phyloP scores from a whole-genome alignment of 2,113 vertebrate species.

The Prunella fulvescens region DNA sequence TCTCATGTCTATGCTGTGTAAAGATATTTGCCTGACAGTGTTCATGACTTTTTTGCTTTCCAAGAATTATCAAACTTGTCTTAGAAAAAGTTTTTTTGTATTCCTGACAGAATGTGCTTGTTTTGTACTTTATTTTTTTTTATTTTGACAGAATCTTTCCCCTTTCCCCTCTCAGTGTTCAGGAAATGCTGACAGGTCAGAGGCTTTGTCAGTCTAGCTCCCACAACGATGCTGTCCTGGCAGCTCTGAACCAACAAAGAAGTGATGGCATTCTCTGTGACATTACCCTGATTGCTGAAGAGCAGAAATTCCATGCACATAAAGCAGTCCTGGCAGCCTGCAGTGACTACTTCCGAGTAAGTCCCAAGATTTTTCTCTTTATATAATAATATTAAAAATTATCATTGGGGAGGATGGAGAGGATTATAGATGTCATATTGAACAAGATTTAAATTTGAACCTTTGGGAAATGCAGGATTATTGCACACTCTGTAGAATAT shows the following conservation, averaged over 20 bases:
- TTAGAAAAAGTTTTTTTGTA: not conserved
- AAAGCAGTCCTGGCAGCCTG: slow-evolving; percentile 95
- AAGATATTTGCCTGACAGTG: not conserved
- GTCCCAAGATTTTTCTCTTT: slow-evolving; percentile 38
- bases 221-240: slow-evolving; percentile 89
- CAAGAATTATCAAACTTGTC: not conserved
- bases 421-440: not conserved
- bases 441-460: not conserved
- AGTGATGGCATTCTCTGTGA: slow-evolving; percentile 94
- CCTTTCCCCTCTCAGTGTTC: slow-evolving; percentile 68
- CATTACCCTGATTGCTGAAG: slow-evolving; percentile 91
- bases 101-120: not conserved
- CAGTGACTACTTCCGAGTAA: slow-evolving; percentile 97
- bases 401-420: not conserved
- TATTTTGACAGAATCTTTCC: not conserved
- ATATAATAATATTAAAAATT: not conserved
- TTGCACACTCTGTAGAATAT: not conserved
- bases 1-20: not conserved
- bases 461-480: not conserved
- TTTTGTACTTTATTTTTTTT: not conserved
- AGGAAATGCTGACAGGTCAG: slow-evolving; percentile 96
- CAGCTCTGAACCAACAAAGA: slow-evolving; percentile 94
- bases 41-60: not conserved
- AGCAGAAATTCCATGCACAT: slow-evolving; percentile 95
- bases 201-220: slow-evolving; percentile 95